Base-by-base conservation (phyloP, 2,888 invertebrate species). In the Diplolepis rosae region DNA sequence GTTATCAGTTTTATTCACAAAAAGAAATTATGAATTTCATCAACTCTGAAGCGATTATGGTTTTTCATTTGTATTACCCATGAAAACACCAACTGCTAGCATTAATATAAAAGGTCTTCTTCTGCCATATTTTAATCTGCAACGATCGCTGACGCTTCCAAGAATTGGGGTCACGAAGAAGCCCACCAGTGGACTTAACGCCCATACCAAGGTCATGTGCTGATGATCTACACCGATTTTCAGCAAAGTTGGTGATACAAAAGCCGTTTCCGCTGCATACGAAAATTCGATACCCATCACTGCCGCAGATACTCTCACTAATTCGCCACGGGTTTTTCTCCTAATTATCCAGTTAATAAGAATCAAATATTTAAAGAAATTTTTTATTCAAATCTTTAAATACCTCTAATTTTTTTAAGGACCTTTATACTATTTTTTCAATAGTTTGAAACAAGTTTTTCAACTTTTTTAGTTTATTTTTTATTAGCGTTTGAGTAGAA, bases 241-340 rank as follows among this genome's bases (percentile, higher is more conserved):
- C 3, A 98, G 92, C 13, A 98, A 90, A 0, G 97, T 97, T 1
- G 98, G 98, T 0, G 97, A 98, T 0, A 98, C 98, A 89, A 98
- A 98, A 0, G 98, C 98, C 0, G 98, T 98, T 90, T 98, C 98
- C 0, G 98, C 98, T 0, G 98, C 97, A 86, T 98, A 98, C 0
- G 98, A 97, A 89, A 98, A 97, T 88, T 98, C 98, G 71, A 98
- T 98, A 1, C 98, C 98, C 95, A 97, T 98, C 0, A 98, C 98
- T 0, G 97, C 97, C 0, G 97, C 95, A 22, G 97, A 98, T 77
- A 98, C 93, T 9, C 96, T 91, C 78, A 97, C 92, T 79, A 98
- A 89, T 87, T 98, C 97, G 65, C 91, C 89, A 18, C 95, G 91
- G 13, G 94, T 93, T 90, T 97, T 97, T 77, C 91, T 90, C 89